These are phyloP conservation scores for Bungarus multicinctus DNA, from an alignment of 2,113 vertebrate genomes.

Conservation along the genomic window DNA sequence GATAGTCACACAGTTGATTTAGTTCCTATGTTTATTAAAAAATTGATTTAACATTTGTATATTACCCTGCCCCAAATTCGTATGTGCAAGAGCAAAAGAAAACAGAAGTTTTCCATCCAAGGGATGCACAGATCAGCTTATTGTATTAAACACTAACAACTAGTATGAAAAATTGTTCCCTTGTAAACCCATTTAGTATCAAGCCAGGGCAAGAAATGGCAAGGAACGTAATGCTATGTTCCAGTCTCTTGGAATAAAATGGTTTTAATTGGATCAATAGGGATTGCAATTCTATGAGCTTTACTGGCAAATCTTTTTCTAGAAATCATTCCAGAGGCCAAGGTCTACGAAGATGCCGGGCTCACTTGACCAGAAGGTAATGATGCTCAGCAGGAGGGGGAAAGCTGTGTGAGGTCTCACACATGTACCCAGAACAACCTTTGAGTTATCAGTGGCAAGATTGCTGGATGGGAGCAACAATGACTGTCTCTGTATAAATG, in stretches of 20 bases:
- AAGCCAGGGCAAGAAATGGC: not conserved
- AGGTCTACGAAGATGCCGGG: not conserved
- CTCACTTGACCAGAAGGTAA: not conserved
- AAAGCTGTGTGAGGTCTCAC: not conserved
- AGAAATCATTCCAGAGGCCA: not conserved
- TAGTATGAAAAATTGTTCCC: not conserved
- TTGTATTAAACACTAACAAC: not conserved
- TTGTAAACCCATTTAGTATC: not conserved
- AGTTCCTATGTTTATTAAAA: not conserved
- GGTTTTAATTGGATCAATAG: not conserved
- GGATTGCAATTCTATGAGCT: not conserved
- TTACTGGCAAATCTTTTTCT: not conserved
- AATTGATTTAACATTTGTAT: not conserved
- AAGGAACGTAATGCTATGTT: not conserved
- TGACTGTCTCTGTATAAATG: not conserved
- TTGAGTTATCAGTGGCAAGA: not conserved
- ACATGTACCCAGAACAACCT: not conserved
- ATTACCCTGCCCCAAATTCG: not conserved
- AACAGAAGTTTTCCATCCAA: not conserved
- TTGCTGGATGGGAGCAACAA: not conserved
- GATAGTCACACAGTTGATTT: not conserved
- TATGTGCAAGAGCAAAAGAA: not conserved
- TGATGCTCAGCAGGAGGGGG: not conserved
- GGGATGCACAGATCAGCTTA: not conserved
- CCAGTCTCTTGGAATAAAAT: not conserved